These are phyloP conservation scores for Hemithea aestivaria DNA, from an alignment of 2,888 invertebrate genomes.

Conservation along the genomic window DNA sequence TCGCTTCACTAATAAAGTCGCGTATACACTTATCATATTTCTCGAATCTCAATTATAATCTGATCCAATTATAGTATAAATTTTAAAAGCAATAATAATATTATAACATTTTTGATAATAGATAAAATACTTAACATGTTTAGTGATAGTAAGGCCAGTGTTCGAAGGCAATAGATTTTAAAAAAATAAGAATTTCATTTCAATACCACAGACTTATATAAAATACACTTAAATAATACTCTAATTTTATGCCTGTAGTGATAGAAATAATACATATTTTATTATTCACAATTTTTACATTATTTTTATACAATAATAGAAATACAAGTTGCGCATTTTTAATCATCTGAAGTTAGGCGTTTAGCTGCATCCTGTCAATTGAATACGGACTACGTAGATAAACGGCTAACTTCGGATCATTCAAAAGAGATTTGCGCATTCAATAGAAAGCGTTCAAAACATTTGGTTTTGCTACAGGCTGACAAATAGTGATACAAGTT, in stretches of 20 bases:
- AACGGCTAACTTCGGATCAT: constrained; percentile 6
- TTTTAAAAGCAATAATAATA: constrained; percentile 38
- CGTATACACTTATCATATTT: constrained; percentile 14
- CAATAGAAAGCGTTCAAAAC: no score
- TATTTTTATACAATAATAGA: no score
- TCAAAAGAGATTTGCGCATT: constrained; percentile 1
- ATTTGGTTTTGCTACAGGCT: constrained; percentile 5
- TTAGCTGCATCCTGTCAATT: no score
- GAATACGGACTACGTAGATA: no score
- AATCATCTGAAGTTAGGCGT: no score
- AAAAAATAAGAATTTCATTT: constrained; percentile 17
- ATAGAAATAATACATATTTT: not conserved
- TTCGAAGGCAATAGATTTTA: constrained; percentile 48
- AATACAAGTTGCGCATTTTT: no score
- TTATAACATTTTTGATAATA: constrained; percentile 35
- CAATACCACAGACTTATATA: constrained; percentile 6
- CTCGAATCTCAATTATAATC: constrained; percentile 29
- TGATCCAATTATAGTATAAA: constrained; percentile 31
- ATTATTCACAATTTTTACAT: no score
- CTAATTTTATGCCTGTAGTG: constrained; percentile 7
- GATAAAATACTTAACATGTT: constrained; percentile 34
- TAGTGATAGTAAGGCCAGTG: constrained; percentile 68
- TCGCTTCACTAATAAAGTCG: constrained; percentile 34
- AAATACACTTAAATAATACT: not conserved
- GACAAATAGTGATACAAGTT: constrained; percentile 24